Evolutionary conservation across 2,797 vertebrate genomes (phyloP).

Genomic region (Gallinago solitaria): DNA sequence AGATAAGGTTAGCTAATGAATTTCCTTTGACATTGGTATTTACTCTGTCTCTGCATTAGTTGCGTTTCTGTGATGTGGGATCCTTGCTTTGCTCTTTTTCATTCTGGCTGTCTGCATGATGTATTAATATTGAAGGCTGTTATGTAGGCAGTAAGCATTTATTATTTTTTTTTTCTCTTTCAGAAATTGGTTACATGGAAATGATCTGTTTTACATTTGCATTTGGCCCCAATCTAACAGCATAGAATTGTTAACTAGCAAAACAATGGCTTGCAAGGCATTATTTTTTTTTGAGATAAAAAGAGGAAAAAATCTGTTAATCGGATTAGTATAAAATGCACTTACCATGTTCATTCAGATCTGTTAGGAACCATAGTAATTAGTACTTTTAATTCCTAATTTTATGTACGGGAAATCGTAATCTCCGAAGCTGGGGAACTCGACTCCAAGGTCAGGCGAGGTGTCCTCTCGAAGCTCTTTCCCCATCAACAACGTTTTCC

Average conservation of each 20-base stretch:
- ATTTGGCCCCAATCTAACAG: not conserved
- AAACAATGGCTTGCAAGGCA: not conserved
- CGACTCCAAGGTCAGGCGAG: not conserved
- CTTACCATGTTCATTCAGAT: not conserved
- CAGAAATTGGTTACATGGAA: not conserved
- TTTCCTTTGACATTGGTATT: not conserved
- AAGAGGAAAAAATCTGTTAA: not conserved
- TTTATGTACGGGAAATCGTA: not conserved
- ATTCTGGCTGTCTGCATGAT: not conserved
- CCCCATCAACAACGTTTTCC: not conserved
- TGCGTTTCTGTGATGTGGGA: not conserved
- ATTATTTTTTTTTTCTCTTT: not conserved
- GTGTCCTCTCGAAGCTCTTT: not conserved
- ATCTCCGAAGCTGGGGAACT: not conserved
- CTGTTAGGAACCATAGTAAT: not conserved
- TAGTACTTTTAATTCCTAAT: not conserved
- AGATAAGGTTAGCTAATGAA: constrained; percentile 17
- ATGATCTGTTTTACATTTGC: not conserved
- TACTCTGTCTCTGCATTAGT: not conserved
- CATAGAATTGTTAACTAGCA: not conserved
- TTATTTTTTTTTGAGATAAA: not conserved
- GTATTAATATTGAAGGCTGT: not conserved
- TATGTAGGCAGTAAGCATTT: not conserved
- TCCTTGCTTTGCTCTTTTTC: not conserved
- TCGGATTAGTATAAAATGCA: not conserved